These are phyloP conservation scores for Nephrotoma guestfalica DNA, from an alignment of 2,888 invertebrate species.

Conservation along the genomic window DNA sequence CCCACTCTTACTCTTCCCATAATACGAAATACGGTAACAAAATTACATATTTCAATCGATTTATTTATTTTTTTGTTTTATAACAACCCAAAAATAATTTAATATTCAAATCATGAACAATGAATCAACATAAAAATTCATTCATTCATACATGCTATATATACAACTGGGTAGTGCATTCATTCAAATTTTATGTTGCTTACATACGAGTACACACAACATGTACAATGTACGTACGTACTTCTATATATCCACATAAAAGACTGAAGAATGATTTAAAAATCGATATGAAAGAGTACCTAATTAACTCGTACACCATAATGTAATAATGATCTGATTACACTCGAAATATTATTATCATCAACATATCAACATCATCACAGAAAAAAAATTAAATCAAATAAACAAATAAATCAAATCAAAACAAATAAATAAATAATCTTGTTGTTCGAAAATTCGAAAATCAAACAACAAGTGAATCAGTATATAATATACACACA, in stretches of 20 bases:
- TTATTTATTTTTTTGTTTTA: neutral
- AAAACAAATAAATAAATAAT: neutral
- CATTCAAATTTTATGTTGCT: neutral
- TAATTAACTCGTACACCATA: neutral
- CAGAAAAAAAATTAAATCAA: neutral
- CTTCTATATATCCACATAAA: neutral
- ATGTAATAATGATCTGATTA: neutral
- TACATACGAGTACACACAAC: neutral
- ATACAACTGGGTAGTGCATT: neutral
- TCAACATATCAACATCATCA: neutral
- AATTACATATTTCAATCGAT: neutral
- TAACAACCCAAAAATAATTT: neutral
- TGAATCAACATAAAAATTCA: neutral
- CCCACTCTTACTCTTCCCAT: too few species aligned
- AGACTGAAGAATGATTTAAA: neutral
- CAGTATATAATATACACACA: neutral
- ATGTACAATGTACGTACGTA: neutral
- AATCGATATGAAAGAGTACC: neutral
- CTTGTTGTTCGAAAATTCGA: neutral
- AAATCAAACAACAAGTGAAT: neutral
- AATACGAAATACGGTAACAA: neutral
- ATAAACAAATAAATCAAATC: neutral
- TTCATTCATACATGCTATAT: neutral
- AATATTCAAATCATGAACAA: neutral
- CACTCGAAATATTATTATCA: neutral